Evolutionary conservation across 2,113 vertebrate genomes (phyloP).

Genomic region (Peucedramus taeniatus): DNA sequence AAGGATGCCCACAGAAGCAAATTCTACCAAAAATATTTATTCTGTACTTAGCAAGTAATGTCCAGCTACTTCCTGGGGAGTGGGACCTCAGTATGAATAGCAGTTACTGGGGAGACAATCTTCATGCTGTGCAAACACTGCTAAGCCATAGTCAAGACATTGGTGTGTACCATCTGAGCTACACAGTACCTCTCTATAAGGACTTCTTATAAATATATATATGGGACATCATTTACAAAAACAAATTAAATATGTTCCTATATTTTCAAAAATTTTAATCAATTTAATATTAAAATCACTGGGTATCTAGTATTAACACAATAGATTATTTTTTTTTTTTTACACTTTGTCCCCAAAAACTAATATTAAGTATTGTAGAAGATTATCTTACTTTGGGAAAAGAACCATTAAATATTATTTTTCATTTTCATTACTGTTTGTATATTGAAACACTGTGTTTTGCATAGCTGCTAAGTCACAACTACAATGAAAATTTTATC

Average conservation of each 20-base stretch:
- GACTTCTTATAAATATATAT: not conserved
- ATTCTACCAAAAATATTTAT: not conserved
- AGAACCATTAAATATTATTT: not conserved
- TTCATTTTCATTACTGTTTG: not conserved
- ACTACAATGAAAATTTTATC: not conserved
- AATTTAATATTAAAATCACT: not conserved
- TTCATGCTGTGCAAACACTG: not conserved
- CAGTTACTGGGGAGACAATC: not conserved
- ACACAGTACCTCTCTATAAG: not conserved
- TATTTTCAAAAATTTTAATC: not conserved
- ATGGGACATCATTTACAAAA: not conserved
- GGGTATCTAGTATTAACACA: not conserved
- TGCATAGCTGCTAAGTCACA: not conserved
- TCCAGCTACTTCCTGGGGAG: not conserved
- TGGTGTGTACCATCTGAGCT: not conserved
- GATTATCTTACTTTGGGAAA: not conserved
- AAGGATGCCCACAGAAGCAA: not conserved
- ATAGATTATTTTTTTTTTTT: too few relatives aligned
- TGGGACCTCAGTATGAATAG: fast-evolving
- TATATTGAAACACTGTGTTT: not conserved
- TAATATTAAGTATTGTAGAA: not conserved
- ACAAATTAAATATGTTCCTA: not conserved
- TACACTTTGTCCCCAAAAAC: too few relatives aligned
- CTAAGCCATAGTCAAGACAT: not conserved
- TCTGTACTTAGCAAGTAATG: not conserved